Conservation (phyloP, 2,113 vertebrate genomes). For the Leptobrachium leishanense region DNA sequence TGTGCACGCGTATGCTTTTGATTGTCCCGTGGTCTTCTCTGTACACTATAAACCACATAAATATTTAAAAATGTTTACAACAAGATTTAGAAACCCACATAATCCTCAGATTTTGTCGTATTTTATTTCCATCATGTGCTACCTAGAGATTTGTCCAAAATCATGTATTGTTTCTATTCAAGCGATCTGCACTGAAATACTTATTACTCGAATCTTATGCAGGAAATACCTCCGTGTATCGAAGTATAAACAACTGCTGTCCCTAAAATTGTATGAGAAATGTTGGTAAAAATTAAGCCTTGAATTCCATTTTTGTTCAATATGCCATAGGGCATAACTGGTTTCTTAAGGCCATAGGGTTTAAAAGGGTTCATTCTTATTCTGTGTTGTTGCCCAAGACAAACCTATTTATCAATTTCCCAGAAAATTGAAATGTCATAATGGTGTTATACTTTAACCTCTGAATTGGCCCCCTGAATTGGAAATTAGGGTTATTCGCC, state of each 20-base stretch:
- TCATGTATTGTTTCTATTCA: slow-evolving; percentile 4
- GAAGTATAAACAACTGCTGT: background rate
- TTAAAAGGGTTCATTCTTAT: no score
- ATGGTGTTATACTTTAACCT: no score
- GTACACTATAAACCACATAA: slow-evolving; percentile 34
- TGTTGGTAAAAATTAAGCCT: background rate
- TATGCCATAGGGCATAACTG: no score
- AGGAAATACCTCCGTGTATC: background rate
- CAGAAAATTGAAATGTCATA: no score
- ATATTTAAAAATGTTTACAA: slow-evolving; percentile 35
- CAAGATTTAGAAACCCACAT: slow-evolving; percentile 28
- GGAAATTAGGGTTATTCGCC: no score
- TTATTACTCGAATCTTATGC: background rate
- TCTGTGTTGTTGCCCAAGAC: no score
- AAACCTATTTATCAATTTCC: no score
- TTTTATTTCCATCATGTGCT: slow-evolving; percentile 10
- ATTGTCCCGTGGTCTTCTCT: slow-evolving; percentile 32
- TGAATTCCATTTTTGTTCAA: no score
- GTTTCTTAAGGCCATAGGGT: no score
- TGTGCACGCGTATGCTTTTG: slow-evolving; percentile 21
- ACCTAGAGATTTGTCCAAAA: background rate
- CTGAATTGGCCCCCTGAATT: no score
- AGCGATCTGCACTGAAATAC: background rate
- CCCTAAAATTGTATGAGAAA: background rate
- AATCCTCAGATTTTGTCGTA: slow-evolving; percentile 12